These are phyloP conservation scores for Musca domestica DNA, from an alignment of 1,140 invertebrate species.

Conservation along the genomic window DNA sequence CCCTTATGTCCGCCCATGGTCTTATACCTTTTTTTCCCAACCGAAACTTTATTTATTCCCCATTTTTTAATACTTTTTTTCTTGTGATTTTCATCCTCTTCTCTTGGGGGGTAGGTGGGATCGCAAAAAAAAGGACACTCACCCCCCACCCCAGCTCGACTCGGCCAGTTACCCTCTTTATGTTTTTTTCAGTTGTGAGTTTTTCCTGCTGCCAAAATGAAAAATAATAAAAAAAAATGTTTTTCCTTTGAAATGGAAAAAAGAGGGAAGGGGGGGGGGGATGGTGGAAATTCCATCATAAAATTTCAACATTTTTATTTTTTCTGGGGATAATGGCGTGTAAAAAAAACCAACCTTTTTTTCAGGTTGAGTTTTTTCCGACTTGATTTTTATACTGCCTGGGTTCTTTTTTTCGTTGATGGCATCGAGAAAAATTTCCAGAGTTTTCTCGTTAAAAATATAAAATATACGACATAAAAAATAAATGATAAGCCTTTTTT, in stretches of 20 bases:
- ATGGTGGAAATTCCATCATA: conserved; percentile 6
- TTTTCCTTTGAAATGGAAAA: too few species aligned
- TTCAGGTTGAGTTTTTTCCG: conserved; percentile 7
- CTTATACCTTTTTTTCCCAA: too few species aligned
- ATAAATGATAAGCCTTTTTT: conserved; percentile 6
- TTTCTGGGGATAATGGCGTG: neutral
- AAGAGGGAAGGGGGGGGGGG: too few species aligned
- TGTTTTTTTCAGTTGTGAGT: neutral
- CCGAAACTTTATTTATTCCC: too few species aligned
- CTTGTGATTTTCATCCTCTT: too few species aligned
- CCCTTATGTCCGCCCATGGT: too few species aligned
- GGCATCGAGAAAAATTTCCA: neutral
- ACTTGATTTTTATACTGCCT: neutral
- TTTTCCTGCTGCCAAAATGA: neutral
- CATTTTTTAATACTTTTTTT: too few species aligned
- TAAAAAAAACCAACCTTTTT: neutral
- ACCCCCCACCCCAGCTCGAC: too few species aligned
- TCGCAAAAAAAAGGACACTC: too few species aligned
- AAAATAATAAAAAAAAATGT: neutral
- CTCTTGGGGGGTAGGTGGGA: too few species aligned
- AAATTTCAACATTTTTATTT: conserved; percentile 17
- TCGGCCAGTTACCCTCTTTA: too few species aligned
- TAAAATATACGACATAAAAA: conserved; percentile 16
- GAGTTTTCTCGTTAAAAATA: conserved; percentile 23
- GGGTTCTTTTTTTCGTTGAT: neutral